Conservation (phyloP, 2,113 vertebrate genomes). For the Spheniscus mendiculus region DNA sequence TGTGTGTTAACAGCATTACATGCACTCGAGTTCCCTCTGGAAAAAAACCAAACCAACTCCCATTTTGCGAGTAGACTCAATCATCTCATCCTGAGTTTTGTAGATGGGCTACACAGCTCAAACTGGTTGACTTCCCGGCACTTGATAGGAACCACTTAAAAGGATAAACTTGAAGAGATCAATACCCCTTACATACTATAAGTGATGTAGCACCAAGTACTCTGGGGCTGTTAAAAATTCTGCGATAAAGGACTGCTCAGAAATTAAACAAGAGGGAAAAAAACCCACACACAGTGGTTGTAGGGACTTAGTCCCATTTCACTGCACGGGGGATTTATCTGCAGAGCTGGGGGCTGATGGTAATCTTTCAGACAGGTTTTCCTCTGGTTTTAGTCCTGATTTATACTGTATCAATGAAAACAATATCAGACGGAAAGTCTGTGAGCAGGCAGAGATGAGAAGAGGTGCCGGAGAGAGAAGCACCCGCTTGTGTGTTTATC, state of each 20-base stretch:
- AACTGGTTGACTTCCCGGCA: constrained; percentile 56
- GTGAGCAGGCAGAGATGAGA: not conserved
- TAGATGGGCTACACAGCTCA: constrained; percentile 45
- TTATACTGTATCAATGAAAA: not conserved
- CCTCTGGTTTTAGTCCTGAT: not conserved
- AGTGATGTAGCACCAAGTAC: constrained; percentile 41
- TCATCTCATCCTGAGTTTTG: constrained; percentile 53
- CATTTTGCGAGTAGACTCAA: constrained; percentile 46
- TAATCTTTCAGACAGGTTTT: not conserved
- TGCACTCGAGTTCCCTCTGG: constrained; percentile 45
- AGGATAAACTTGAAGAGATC: constrained; percentile 65
- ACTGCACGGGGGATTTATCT: not conserved
- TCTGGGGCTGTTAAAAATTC: constrained; percentile 53
- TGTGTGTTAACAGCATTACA: constrained; percentile 55
- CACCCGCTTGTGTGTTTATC: not conserved
- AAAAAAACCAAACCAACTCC: not conserved
- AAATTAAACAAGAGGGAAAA: constrained; percentile 32
- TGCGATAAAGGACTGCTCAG: not conserved
- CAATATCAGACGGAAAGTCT: not conserved
- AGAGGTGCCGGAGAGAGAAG: not conserved
- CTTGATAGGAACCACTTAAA: constrained; percentile 70
- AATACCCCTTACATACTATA: constrained; percentile 48
- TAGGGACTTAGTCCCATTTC: not conserved
- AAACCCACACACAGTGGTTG: not conserved
- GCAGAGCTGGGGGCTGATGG: not conserved